Evolutionary conservation across 1,140 invertebrate species (phyloP).

Genomic region (Akabosia matsudoensis): DNA sequence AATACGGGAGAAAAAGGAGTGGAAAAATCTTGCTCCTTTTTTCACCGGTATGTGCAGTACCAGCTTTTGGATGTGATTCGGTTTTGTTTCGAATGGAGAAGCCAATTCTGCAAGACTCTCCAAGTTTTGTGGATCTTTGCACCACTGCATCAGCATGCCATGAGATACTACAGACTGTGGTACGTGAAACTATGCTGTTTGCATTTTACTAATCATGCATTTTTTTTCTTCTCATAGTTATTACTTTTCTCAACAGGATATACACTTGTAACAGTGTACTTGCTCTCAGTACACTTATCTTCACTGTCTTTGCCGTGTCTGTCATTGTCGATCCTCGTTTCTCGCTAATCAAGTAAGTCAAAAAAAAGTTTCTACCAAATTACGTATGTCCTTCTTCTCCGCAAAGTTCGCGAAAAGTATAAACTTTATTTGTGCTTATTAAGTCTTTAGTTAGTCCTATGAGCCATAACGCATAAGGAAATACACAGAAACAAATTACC

Average conservation of each 20-base stretch:
- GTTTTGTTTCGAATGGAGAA: slow-evolving; percentile 44
- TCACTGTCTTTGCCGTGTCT: slow-evolving; percentile 69
- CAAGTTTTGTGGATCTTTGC: slow-evolving; percentile 48
- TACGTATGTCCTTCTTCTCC: slow-evolving; percentile 38
- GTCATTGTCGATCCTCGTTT: slow-evolving; percentile 59
- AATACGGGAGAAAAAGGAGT: not conserved
- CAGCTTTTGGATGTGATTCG: not conserved
- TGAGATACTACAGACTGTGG: slow-evolving; percentile 46
- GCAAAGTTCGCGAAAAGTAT: too few species aligned
- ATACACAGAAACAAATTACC: too few species aligned
- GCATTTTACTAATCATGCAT: not conserved
- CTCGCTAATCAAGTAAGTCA: slow-evolving; percentile 47
- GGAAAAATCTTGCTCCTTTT: not conserved
- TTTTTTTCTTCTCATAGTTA: slow-evolving; percentile 52
- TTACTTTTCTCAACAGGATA: too few species aligned
- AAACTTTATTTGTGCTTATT: too few species aligned
- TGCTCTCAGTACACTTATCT: slow-evolving; percentile 73
- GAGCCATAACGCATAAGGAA: too few species aligned
- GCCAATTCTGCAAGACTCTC: slow-evolving; percentile 45
- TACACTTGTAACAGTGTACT: slow-evolving; percentile 85
- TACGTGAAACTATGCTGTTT: too few species aligned
- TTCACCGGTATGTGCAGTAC: not conserved
- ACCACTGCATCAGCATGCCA: slow-evolving; percentile 48
- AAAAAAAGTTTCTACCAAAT: not conserved
- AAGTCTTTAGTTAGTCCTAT: too few species aligned